These are phyloP conservation scores for Osmerus eperlanus DNA, from an alignment of 2,113 vertebrate genomes.

Conservation along the genomic window DNA sequence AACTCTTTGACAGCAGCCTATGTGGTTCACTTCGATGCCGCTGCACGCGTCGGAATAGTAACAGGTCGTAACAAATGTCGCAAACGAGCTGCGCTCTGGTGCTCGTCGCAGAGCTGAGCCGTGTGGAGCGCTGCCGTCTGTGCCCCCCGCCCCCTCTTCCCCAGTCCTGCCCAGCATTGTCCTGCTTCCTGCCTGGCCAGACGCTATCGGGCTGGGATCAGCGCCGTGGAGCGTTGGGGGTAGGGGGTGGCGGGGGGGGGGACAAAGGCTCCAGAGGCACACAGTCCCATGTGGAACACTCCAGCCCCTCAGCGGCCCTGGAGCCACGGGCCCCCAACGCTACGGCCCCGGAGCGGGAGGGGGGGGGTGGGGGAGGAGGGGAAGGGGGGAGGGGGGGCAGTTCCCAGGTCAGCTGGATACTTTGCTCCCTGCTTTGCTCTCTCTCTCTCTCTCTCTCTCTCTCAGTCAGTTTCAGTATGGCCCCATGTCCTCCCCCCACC, in stretches of 20 bases:
- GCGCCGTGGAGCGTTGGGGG: not conserved
- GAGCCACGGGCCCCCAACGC: not conserved
- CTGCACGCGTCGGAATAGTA: too few relatives aligned
- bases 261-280: constrained; percentile 38
- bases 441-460: not conserved
- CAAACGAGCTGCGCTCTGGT: too few relatives aligned
- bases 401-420: too few relatives aligned
- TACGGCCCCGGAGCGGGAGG: too few relatives aligned
- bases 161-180: constrained; percentile 65
- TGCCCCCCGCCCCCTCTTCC: constrained; percentile 50
- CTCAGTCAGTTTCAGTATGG: not conserved
- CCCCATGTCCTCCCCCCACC: not conserved
- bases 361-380: not conserved
- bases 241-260: constrained; percentile 27
- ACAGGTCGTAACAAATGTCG: too few relatives aligned
- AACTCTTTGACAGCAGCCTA: too few relatives aligned
- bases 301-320: not conserved
- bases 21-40: too few relatives aligned
- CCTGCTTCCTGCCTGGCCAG: constrained; percentile 60
- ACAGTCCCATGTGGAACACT: constrained; percentile 6
- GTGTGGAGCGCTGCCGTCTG: too few relatives aligned
- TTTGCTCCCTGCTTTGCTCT: constrained; percentile 50
- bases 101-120: too few relatives aligned
- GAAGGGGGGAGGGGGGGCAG: too few relatives aligned
- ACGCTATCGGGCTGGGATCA: constrained; percentile 65